Base-by-base conservation (phyloP, 2,113 vertebrate species). In the Mormoops blainvillei region DNA sequence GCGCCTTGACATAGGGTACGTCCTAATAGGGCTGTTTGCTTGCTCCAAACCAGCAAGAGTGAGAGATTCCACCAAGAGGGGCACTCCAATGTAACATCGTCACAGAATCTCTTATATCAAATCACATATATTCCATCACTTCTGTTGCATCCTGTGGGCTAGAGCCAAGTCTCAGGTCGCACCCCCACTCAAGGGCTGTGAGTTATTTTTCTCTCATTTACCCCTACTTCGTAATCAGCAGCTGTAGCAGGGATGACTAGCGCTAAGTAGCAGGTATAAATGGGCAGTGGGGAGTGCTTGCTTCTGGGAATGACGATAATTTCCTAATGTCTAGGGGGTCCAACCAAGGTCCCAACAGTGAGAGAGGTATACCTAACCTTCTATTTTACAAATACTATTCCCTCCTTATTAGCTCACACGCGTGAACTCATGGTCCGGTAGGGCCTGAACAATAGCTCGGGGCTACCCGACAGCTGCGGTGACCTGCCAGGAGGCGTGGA, bases 371-470 rank as follows among this genome's bases (percentile, higher is more conserved):
- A 24, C 54, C 22, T 54, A 19, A 26, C 45, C 31, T 87, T 80
- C 74, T 12, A 5, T 65, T 91, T 48, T 33, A 11, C 19, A 82
- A 73, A 15, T 48, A 41, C 33, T 0, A 0, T 24, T 88, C 96
- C 48, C 48, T 87, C 48, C 71, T 78, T 48, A 38, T 84, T 68
- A 88, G 68, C 31, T 63, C 73, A 85, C 19, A 71, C 20, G n/a
- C 48, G 38, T 56, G 81, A 92, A n/a, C 43, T 58, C 4, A 2
- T 14, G 76, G 87, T 65, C 81, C 52, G 63, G 7, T 18, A 81
- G 56, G 76, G 41, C 71, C 84, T 92, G 70, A 54, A 43, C 58
- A 80, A 80, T 45, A 89, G 56, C 88, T 63, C 3, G 81, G 54
- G 71, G 70, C 81, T 7, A 13, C 85, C 19, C 2, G 4, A 2